These are phyloP conservation scores for Sycophaga agraensis DNA, from an alignment of 1,140 invertebrate genomes.

Conservation along the genomic window DNA sequence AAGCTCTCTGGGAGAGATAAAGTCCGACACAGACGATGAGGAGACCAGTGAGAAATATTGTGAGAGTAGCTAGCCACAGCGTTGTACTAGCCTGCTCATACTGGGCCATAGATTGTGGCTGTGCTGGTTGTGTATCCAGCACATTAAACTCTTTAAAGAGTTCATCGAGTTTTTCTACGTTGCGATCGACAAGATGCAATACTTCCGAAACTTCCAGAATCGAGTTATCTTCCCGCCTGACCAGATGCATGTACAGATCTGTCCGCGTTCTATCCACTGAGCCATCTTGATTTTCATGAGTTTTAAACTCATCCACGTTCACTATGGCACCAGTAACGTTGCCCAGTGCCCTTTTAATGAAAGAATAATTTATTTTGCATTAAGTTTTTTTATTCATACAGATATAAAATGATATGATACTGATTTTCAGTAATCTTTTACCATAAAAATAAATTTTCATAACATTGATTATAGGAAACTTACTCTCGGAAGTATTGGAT, in stretches of 20 bases:
- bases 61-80: conserved; percentile 79
- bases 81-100: conserved; percentile 54
- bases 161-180: conserved; percentile 84
- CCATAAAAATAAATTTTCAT: no score
- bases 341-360: conserved; percentile 64
- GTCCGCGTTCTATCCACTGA: conserved; percentile 92
- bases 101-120: conserved; percentile 66
- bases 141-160: conserved; percentile 93
- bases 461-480: background rate
- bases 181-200: conserved; percentile 82
- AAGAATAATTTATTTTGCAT: background rate
- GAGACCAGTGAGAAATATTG: conserved; percentile 75
- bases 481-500: conserved; percentile 80
- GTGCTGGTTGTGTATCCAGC: conserved; percentile 81
- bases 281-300: conserved; percentile 89
- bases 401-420: no score
- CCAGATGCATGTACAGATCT: conserved; percentile 90
- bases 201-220: conserved; percentile 86
- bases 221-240: conserved; percentile 85
- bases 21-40: conserved; percentile 76
- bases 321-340: conserved; percentile 89
- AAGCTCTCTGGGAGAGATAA: conserved; percentile 79
- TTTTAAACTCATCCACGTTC: conserved; percentile 89
- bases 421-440: no score
- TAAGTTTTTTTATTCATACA: background rate